These are phyloP conservation scores for Pomatorhinus ruficollis DNA, from an alignment of 2,113 vertebrate species.

Conservation along the genomic window DNA sequence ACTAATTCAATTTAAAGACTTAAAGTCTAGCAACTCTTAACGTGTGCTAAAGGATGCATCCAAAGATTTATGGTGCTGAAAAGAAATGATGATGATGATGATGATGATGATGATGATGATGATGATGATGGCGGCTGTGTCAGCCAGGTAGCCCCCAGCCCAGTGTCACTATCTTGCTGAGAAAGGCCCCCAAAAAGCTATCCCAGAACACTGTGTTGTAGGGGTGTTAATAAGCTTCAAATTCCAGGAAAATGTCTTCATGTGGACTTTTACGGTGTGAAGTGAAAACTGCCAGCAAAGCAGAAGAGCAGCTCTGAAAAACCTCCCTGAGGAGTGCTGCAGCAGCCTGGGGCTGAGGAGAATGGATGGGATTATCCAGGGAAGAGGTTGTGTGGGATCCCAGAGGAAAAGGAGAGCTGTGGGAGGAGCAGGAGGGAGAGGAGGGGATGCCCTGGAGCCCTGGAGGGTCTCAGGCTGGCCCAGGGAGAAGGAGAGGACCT, in stretches of 20 bases:
- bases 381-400: not conserved
- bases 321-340: no score
- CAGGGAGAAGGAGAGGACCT: not conserved
- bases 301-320: not conserved
- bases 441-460: not conserved
- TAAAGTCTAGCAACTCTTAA: not conserved
- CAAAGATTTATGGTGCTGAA: not conserved
- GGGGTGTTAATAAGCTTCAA: not conserved
- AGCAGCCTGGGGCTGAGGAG: not conserved
- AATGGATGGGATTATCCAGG: not conserved
- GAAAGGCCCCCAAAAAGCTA: not conserved
- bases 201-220: not conserved
- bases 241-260: not conserved
- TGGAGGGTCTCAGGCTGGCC: no score
- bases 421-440: not conserved
- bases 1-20: not conserved
- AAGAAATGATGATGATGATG: not conserved
- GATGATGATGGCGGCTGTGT: not conserved
- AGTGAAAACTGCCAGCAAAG: not conserved
- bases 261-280: accelerated
- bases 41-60: not conserved
- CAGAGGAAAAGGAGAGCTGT: not conserved
- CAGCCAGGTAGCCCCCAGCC: not conserved
- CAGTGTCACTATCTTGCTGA: not conserved
- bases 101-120: accelerated